Conservation (phyloP, 2,797 vertebrate genomes). For the Pangasius sanitwongsei region DNA sequence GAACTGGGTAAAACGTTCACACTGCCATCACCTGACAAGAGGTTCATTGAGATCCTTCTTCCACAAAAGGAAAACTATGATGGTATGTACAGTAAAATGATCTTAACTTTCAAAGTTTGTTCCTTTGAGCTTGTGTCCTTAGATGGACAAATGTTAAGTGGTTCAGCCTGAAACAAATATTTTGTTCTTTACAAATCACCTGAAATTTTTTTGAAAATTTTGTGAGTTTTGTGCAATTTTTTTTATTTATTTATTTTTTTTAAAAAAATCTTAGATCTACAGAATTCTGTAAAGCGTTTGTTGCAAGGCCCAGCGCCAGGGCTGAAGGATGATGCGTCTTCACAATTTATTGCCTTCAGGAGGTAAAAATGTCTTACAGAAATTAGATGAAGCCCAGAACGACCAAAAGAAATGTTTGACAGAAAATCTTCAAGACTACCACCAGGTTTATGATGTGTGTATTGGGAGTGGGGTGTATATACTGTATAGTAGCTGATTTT, state of each 20-base stretch:
- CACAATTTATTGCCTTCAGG: slow-evolving; percentile 85
- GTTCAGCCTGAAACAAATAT: not conserved
- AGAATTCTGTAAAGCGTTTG: slow-evolving; percentile 70
- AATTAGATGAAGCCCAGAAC: not conserved
- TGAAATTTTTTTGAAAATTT: not conserved
- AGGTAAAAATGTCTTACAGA: slow-evolving; percentile 68
- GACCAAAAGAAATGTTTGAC: not conserved
- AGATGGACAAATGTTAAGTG: not conserved
- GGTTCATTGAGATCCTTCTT: slow-evolving; percentile 78
- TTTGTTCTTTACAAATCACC: not conserved
- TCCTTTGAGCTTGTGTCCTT: not conserved
- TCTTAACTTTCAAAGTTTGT: not conserved
- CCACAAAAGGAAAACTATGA: slow-evolving; percentile 40
- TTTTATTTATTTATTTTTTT: not conserved
- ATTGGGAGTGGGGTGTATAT: not conserved
- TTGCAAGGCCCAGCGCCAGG: slow-evolving; percentile 71
- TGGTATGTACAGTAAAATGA: slow-evolving; percentile 36
- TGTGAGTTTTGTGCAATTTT: not conserved
- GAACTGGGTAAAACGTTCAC: slow-evolving; percentile 38
- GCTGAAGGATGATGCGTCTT: slow-evolving; percentile 69
- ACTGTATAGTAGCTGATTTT: not conserved
- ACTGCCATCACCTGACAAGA: slow-evolving; percentile 71
- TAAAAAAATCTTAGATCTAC: slow-evolving; percentile 70
- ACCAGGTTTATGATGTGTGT: not conserved
- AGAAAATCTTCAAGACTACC: not conserved